A percentile compares a stretch with the other conserved stretches of the same genome.
These are phyloP conservation scores for Brachionus plicatilis DNA, from an alignment of 1,140 invertebrate species.

Conservation along the genomic window DNA sequence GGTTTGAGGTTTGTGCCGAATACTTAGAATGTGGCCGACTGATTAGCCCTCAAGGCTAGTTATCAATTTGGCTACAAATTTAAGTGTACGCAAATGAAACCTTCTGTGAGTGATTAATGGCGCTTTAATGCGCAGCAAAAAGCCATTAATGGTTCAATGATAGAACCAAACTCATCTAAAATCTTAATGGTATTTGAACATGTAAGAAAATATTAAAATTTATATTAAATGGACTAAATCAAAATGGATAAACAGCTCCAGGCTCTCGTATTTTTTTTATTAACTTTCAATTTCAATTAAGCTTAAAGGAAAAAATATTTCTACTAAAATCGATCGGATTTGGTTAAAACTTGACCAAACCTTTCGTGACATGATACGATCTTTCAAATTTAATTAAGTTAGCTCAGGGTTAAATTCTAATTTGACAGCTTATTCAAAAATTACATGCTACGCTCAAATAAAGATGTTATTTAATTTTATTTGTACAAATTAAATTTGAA, in stretches of 20 bases:
- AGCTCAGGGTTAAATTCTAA: background rate
- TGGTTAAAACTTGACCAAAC: background rate
- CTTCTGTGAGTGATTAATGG: background rate
- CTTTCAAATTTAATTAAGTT: background rate
- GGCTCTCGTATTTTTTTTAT: background rate
- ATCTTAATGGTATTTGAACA: background rate
- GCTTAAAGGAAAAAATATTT: background rate
- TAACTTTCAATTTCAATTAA: background rate
- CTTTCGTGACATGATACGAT: background rate
- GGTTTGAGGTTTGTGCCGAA: background rate
- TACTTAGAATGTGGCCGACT: background rate
- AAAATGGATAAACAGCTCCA: background rate
- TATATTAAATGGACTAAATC: background rate
- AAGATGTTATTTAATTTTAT: background rate
- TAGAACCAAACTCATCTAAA: background rate
- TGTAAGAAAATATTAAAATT: background rate
- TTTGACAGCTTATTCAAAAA: background rate
- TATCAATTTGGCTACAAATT: background rate
- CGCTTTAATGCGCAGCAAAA: background rate
- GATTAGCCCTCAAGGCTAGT: background rate
- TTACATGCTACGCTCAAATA: background rate
- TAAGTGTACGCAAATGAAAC: background rate
- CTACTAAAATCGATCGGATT: background rate
- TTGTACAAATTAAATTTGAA: too few relatives aligned
- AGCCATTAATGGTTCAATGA: background rate